Evolutionary conservation across 2,888 invertebrate genomes (phyloP).

Genomic region (Brachylomia viminalis): DNA sequence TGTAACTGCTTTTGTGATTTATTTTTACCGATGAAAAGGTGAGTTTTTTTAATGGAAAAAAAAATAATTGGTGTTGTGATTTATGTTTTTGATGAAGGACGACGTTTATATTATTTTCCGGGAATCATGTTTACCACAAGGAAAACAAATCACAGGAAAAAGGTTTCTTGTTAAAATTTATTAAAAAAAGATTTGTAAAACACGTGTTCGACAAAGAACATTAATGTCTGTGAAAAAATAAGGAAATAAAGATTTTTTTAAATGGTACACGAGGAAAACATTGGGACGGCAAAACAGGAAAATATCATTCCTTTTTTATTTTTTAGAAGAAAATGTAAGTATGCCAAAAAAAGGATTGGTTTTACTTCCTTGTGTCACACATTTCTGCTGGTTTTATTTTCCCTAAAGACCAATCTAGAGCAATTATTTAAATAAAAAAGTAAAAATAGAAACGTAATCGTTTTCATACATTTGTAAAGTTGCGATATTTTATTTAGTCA

Average conservation of each 20-base stretch:
- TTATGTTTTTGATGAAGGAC: background rate
- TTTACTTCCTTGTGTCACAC: background rate
- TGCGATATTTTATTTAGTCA: background rate
- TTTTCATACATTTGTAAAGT: background rate
- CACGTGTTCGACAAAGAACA: background rate
- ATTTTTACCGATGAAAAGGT: background rate
- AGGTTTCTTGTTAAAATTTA: background rate
- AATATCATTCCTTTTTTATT: no score
- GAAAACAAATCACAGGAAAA: background rate
- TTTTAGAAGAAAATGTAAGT: background rate
- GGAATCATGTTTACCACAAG: background rate
- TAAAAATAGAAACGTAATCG: background rate
- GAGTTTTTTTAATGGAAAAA: background rate
- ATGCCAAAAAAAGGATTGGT: background rate
- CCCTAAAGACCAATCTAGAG: background rate
- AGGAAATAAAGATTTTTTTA: background rate
- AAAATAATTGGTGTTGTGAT: background rate
- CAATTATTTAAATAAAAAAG: background rate
- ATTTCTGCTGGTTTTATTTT: background rate
- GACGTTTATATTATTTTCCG: background rate
- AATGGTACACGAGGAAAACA: background rate
- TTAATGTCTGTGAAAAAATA: background rate
- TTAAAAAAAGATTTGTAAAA: background rate
- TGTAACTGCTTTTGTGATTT: slow-evolving; percentile 30
- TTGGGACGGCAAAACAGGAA: background rate